Conservation (phyloP, 2,113 vertebrate species). For the Oncorhynchus tshawytscha region DNA sequence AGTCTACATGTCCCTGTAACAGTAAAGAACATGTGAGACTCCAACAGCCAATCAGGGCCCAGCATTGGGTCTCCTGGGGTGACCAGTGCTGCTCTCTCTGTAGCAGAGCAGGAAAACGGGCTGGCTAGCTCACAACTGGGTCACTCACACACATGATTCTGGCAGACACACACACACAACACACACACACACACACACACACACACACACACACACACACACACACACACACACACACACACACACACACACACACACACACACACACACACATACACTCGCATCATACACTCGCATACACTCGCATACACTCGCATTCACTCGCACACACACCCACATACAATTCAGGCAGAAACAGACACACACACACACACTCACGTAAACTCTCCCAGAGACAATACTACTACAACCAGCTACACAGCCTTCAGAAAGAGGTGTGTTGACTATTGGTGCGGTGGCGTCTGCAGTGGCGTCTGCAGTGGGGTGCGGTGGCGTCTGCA, state of each 20-base stretch:
- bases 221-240: slow-evolving; percentile 32
- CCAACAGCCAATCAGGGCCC: slow-evolving; percentile 39
- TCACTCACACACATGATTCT: slow-evolving; percentile 60
- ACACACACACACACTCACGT: neutral
- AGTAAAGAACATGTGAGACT: slow-evolving; percentile 42
- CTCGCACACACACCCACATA: slow-evolving; percentile 6
- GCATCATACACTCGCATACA: neutral
- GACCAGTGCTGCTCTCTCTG: slow-evolving; percentile 19
- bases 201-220: slow-evolving; percentile 5
- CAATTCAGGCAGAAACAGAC: slow-evolving; percentile 5
- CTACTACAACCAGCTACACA: slow-evolving; percentile 18
- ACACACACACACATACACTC: neutral
- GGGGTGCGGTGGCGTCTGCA: no score
- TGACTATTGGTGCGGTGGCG: no score
- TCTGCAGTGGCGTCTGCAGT: no score
- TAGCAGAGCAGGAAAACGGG: slow-evolving; percentile 47
- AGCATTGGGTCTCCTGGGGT: slow-evolving; percentile 34
- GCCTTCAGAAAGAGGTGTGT: slow-evolving; percentile 13
- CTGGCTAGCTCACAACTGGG: slow-evolving; percentile 68
- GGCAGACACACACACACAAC: neutral
- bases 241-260: neutral
- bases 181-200: slow-evolving; percentile 22
- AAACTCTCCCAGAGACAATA: slow-evolving; percentile 30
- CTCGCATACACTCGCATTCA: neutral
- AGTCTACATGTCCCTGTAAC: slow-evolving; percentile 42